A percentile compares a stretch with the other conserved stretches of the same genome.
Evolutionary conservation across 1,140 invertebrate genomes (phyloP).

Genomic region (Lineus longissimus): DNA sequence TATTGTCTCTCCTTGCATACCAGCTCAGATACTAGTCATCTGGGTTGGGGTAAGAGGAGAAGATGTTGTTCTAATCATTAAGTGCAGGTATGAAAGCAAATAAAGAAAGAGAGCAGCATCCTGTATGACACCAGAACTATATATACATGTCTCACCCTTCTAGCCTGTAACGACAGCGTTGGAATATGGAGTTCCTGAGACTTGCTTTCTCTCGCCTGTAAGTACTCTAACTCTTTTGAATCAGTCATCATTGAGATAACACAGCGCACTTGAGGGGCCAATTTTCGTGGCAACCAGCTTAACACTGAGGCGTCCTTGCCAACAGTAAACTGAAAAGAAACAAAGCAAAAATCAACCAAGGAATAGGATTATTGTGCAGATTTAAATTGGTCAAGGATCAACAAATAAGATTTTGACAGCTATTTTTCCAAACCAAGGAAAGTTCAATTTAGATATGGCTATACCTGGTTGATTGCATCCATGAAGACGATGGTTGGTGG

Average conservation of each 20-base stretch:
- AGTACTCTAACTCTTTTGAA: slow-evolving; percentile 35
- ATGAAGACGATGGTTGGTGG: slow-evolving; percentile 44
- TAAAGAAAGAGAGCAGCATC: no score
- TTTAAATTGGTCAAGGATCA: no score
- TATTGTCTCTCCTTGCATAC: no score
- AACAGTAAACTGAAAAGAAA: slow-evolving; percentile 36
- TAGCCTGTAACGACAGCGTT: slow-evolving; percentile 33
- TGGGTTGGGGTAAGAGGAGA: no score
- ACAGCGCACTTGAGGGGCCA: slow-evolving; percentile 43
- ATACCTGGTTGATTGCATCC: slow-evolving; percentile 48
- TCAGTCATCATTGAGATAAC: slow-evolving; percentile 39
- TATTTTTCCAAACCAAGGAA: no score
- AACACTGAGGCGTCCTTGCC: slow-evolving; percentile 43
- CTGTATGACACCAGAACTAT: no score
- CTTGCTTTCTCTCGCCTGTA: slow-evolving; percentile 43
- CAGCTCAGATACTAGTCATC: no score
- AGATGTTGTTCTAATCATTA: no score
- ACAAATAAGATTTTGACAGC: no score
- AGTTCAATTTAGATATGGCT: not conserved
- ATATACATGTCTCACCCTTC: no score
- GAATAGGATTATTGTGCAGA: no score
- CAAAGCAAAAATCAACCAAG: not conserved
- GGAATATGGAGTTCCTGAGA: slow-evolving; percentile 36
- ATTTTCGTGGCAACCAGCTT: slow-evolving; percentile 47
- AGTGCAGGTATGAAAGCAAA: no score